phyloP scores from a whole-genome alignment of 2,888 invertebrate species.

The Lagria hirta region DNA sequence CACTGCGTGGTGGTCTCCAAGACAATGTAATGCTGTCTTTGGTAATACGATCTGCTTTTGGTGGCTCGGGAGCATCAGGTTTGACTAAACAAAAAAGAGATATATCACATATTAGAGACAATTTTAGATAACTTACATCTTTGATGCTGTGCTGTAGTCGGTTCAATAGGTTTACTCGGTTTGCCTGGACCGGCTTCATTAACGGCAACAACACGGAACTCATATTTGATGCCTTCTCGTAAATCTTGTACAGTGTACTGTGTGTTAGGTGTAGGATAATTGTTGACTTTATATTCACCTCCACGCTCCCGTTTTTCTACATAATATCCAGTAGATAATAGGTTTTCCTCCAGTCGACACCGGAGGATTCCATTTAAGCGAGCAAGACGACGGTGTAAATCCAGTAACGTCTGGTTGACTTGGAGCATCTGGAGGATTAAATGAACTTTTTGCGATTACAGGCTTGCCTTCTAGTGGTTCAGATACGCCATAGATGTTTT shows the following conservation, averaged over 20 bases:
- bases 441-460: conserved; percentile 93
- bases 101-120: background rate
- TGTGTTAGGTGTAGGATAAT: conserved; percentile 89
- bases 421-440: conserved; percentile 90
- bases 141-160: conserved; percentile 85
- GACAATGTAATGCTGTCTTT: conserved; percentile 88
- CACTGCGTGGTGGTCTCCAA: conserved; percentile 86
- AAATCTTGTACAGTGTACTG: conserved; percentile 89
- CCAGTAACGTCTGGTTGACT: conserved; percentile 78
- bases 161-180: conserved; percentile 93
- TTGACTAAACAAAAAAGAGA: conserved; percentile 58
- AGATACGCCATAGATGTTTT: conserved; percentile 95
- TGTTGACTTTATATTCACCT: conserved; percentile 92
- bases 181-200: conserved; percentile 98
- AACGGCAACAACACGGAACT: conserved; percentile 92
- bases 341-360: conserved; percentile 90
- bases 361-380: conserved; percentile 91
- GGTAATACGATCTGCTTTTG: conserved; percentile 86
- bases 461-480: conserved; percentile 92
- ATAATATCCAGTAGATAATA: conserved; percentile 83
- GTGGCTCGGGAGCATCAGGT: conserved; percentile 90
- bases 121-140: conserved; percentile 59
- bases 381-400: conserved; percentile 76
- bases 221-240: conserved; percentile 89
- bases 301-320: conserved; percentile 94